These are phyloP conservation scores for Dicyrtoma fusca DNA, from an alignment of 2,888 invertebrate genomes.

Conservation along the genomic window DNA sequence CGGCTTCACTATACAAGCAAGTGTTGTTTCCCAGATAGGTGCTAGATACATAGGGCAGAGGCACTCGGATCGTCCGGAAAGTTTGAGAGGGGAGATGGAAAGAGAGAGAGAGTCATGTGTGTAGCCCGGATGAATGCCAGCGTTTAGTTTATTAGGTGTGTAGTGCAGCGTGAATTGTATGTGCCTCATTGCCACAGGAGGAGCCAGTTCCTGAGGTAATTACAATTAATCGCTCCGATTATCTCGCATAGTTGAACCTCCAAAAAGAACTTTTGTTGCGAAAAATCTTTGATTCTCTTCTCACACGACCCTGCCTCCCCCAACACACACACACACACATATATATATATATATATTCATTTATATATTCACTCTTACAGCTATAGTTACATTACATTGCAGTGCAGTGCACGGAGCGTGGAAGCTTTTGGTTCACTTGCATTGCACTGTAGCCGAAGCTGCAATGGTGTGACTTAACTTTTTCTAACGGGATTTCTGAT, in stretches of 20 bases:
- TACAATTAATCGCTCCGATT: conserved; percentile 42
- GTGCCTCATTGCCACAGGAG: conserved; percentile 27
- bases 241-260: conserved; percentile 39
- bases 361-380: too few relatives aligned
- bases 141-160: conserved; percentile 31
- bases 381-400: too few relatives aligned
- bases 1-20: too few relatives aligned
- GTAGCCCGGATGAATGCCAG: neutral
- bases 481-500: too few relatives aligned
- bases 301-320: neutral
- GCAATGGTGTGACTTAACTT: too few relatives aligned
- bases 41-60: too few relatives aligned
- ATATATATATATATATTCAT: too few relatives aligned
- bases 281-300: conserved; percentile 14
- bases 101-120: neutral
- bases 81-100: conserved; percentile 2
- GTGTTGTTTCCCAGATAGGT: too few relatives aligned
- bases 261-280: conserved; percentile 31
- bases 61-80: too few relatives aligned
- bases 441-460: neutral
- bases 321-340: too few relatives aligned
- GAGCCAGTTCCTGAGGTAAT: conserved; percentile 32
- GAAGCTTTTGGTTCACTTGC: neutral
- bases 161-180: conserved; percentile 29
- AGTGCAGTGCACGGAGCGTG: neutral